Evolutionary conservation across 2,113 vertebrate genomes (phyloP).

Genomic region (Tupaia chinensis): DNA sequence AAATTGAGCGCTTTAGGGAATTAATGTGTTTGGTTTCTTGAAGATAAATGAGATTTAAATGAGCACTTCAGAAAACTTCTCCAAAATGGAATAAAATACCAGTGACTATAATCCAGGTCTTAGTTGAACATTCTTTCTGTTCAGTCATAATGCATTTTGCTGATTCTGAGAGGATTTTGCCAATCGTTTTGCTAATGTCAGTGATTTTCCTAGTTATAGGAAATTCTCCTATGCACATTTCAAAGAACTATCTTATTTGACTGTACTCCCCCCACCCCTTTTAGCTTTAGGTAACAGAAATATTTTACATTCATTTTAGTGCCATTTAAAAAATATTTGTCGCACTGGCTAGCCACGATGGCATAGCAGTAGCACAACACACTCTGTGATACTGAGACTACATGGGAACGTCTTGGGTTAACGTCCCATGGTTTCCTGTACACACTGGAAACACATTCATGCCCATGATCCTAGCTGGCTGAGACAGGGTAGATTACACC

Average conservation of each 20-base stretch:
- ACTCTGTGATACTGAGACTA: no score
- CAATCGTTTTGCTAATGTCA: background rate
- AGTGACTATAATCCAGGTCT: background rate
- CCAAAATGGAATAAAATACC: background rate
- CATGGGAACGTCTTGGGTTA: no score
- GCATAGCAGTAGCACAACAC: no score
- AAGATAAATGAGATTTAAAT: constrained; percentile 41
- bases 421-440: no score
- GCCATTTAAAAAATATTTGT: background rate
- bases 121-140: background rate
- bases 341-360: no score
- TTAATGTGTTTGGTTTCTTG: background rate
- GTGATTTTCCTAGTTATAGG: background rate
- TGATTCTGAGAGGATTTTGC: background rate
- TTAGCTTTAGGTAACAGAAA: constrained; percentile 14
- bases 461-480: no score
- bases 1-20: background rate
- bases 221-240: background rate
- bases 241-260: background rate
- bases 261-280: background rate
- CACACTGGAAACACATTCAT: no score
- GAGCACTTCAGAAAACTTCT: background rate
- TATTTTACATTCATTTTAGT: background rate
- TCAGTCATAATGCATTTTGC: background rate
- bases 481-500: no score